Evolutionary conservation across 2,797 vertebrate species (phyloP), one percentile per base, ranked within the genome.

Genomic region (Chrysocyon brachyurus): DNA sequence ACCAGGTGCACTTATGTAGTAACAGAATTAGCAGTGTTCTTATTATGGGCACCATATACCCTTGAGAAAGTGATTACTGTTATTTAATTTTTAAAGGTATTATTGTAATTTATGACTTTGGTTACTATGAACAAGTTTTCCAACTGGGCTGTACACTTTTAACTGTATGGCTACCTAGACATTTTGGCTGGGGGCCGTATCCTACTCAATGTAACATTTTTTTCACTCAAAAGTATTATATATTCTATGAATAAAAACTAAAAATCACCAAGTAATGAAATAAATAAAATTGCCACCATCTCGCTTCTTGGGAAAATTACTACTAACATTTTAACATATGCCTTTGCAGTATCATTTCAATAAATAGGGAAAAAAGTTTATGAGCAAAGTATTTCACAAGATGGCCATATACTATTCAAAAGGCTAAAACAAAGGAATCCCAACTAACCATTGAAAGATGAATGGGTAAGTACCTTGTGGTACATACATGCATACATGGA

Each of bases 361-460:
- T 26, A 14, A 95, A 61, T 12, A 92, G 22, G 46, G 49, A 54
- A 87, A 81, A 87, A 22, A 4, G n/a, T 31, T 91, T 21, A 28
- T 66, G 1, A 91, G 11, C 28, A 75, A 95, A 94, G 33, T 14
- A 78, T 40, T 94, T 91, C 40, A 77, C n/a, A 68, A 31, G 93
- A 59, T 52, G 24, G 7, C 31, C 36, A 75, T 36, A 56, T 33
- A 73, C 46, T 70, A 31, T 21, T 56, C n/a, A 9, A 78, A 79
- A 0, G 59, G 84, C 17, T 59, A 75, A 87, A 83, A 92, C 36
- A 36, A 28, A 82, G 33, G 36, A 17, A 57, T 87, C 63, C 33
- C 21, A 54, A 72, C 5, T 63, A 7, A 8, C 24, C 77, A 64
- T 10, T 49, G 77, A 82, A 5, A 52, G 21, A 21, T 1, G 7